Conservation (phyloP, 2,113 vertebrate genomes). For the Dendropsophus ebraccatus region DNA sequence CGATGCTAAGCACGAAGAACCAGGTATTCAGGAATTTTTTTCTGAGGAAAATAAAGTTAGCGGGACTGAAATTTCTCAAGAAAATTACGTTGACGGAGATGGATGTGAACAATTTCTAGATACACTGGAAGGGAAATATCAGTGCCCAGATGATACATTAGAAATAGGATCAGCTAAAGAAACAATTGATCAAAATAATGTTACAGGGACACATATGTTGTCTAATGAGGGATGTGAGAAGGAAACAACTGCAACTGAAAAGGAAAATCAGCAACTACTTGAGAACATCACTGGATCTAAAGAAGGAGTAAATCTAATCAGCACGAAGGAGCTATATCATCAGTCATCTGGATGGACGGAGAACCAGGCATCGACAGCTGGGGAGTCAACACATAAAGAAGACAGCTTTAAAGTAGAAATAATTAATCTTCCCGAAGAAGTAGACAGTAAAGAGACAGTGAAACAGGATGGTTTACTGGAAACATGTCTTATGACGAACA, state of each 20-base stretch:
- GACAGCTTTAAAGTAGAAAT: background rate
- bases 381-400: background rate
- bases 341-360: background rate
- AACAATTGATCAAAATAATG: background rate
- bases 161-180: background rate
- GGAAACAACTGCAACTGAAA: background rate
- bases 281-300: background rate
- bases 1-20: background rate
- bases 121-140: background rate
- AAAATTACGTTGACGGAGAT: background rate
- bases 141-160: background rate
- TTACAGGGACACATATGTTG: background rate
- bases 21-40: background rate
- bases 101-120: background rate
- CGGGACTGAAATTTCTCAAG: background rate
- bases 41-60: background rate
- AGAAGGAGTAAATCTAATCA: background rate
- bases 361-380: background rate
- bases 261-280: background rate
- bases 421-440: background rate
- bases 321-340: background rate
- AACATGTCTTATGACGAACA: background rate
- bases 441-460: background rate
- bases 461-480: background rate
- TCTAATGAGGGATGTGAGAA: background rate